Evolutionary conservation across 2,888 invertebrate genomes (phyloP).

Genomic region (Pocota personata): DNA sequence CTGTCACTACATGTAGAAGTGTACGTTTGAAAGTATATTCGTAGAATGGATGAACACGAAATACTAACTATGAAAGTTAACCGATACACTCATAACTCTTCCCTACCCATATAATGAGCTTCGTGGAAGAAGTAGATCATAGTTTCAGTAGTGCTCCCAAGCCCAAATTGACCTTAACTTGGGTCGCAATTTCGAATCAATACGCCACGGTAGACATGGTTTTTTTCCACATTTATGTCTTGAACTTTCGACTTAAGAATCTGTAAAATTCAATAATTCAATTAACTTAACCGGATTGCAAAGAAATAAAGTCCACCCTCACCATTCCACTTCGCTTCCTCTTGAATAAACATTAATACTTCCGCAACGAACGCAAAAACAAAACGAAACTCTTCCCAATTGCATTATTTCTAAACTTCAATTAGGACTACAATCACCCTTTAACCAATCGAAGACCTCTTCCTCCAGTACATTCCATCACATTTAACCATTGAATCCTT

Average conservation of each 20-base stretch:
- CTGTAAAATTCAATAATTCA: constrained; percentile 11
- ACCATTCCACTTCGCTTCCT: constrained; percentile 25
- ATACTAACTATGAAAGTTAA: too few species aligned
- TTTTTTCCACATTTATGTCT: neutral
- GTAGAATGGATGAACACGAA: too few species aligned
- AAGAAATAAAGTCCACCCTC: neutral
- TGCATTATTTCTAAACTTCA: constrained; percentile 71
- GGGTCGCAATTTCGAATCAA: too few species aligned
- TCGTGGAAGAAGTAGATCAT: too few species aligned
- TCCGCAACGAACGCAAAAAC: constrained; percentile 11
- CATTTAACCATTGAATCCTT: constrained; percentile 70
- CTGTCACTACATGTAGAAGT: too few species aligned
- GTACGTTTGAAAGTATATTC: too few species aligned
- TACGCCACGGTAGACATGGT: too few species aligned
- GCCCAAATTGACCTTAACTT: too few species aligned
- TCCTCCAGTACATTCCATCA: constrained; percentile 53
- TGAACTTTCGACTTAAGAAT: neutral
- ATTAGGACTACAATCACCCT: constrained; percentile 70
- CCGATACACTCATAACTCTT: too few species aligned
- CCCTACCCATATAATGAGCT: too few species aligned
- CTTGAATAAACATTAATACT: constrained; percentile 52
- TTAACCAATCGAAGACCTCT: constrained; percentile 58
- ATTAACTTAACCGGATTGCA: neutral
- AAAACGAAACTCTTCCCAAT: constrained; percentile 39
- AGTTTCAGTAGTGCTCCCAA: too few species aligned